Base-by-base conservation (phyloP, 2,888 invertebrate genomes). In the Elmis aenea region DNA sequence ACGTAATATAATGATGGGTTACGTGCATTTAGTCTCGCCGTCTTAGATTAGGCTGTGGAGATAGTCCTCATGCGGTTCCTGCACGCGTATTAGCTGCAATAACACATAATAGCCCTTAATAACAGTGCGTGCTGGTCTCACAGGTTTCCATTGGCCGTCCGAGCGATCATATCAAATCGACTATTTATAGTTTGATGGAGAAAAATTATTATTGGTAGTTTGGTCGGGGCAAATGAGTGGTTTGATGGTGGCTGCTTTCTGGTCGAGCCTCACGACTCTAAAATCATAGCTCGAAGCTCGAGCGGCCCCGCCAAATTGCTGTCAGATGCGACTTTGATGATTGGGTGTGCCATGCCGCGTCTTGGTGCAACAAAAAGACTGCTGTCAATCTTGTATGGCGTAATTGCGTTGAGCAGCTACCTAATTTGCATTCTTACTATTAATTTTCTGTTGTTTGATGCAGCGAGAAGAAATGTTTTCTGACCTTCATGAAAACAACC, bases 61-160 rank as follows among this genome's bases (percentile, higher is more conserved):
- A 64, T 62, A 62, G 61, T 59, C 60, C 28, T 53, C 57, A 57
- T 58, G 58, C 51, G 57, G 54, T 52, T 57, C 57, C 56, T 59
- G 57, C 58, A 61, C 60, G 62, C 59, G 62, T 65, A 66, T 66
- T 66, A 66, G 59, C 66, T 62, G 61, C 66, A 66, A 68, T 68
- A 67, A 66, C 57, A 66, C 62, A 61, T 68, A 68, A 68, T 68
- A 66, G 66, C 59, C 64, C 66, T 50, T 68, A 68, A 68, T 68
- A 66, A 68, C 52, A 66, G 67, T 66, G 63, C 66, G 67, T 66
- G 67, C 49, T 51, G 47, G 43, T 47, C 40, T 48, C 54, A 45
- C 50, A 54, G 47, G 54, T 59, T 59, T 57, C 61, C 61, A 66
- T 66, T 67, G 66, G 67, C 52, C 57, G 54, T 38, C 38, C 45